These are phyloP conservation scores for Tubulanus polymorphus DNA, from an alignment of 2,888 invertebrate genomes.

Conservation along the genomic window DNA sequence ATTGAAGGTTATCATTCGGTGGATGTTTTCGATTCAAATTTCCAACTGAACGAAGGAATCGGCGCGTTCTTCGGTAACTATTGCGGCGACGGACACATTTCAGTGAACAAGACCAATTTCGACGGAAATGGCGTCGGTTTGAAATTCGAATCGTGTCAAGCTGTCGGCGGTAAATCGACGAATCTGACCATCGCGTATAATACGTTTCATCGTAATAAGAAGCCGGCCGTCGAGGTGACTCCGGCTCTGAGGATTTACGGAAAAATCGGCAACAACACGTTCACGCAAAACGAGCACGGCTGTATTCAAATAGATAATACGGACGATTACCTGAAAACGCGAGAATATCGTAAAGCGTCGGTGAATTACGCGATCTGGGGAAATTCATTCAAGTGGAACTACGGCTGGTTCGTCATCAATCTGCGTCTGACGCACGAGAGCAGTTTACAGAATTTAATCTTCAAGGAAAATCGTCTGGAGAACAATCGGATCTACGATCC, in stretches of 20 bases:
- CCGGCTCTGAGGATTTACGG: slow-evolving; percentile 51
- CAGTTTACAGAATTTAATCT: slow-evolving; percentile 72
- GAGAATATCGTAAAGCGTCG: slow-evolving; percentile 42
- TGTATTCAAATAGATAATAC: slow-evolving; percentile 80
- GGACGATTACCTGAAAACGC: slow-evolving; percentile 44
- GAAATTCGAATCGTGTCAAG: slow-evolving; percentile 80
- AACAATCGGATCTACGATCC: slow-evolving; percentile 83
- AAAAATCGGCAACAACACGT: slow-evolving; percentile 72
- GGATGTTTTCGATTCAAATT: slow-evolving; percentile 74
- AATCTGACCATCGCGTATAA: slow-evolving; percentile 50
- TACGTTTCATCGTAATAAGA: slow-evolving; percentile 36
- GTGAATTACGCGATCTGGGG: slow-evolving; percentile 44
- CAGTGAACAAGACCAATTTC: slow-evolving; percentile 87
- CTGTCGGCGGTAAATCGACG: slow-evolving; percentile 21
- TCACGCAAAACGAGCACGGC: slow-evolving; percentile 76
- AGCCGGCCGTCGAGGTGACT: slow-evolving; percentile 45
- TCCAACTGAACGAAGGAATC: slow-evolving; percentile 80
- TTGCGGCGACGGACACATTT: slow-evolving; percentile 62
- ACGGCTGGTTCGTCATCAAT: slow-evolving; percentile 81
- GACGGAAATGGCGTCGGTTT: slow-evolving; percentile 74
- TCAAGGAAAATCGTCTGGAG: slow-evolving; percentile 81
- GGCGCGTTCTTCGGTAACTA: slow-evolving; percentile 91
- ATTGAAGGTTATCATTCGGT: slow-evolving; percentile 32
- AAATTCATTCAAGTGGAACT: slow-evolving; percentile 86
- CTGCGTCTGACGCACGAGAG: slow-evolving; percentile 85